Percentiles rank a stretch among this genome's conserved stretches.
These are phyloP conservation scores for Augiades crinisus DNA, from an alignment of 2,888 invertebrate species.

Conservation along the genomic window DNA sequence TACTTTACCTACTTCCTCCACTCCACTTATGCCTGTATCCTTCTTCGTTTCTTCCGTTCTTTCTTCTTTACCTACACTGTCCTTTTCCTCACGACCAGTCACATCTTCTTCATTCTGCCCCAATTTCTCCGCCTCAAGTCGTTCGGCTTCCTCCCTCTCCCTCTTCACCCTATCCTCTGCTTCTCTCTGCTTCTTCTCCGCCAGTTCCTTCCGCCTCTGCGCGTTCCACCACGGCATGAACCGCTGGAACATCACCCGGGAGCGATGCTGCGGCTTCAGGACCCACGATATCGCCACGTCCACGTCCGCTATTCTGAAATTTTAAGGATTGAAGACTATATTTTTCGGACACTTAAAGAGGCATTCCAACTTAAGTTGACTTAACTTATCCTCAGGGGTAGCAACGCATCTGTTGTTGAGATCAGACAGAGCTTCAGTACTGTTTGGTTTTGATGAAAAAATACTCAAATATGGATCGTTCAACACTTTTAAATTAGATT, in stretches of 20 bases:
- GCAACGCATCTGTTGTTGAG: too few species aligned
- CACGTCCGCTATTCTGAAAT: slow-evolving; percentile 71
- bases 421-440: too few species aligned
- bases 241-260: slow-evolving; percentile 72
- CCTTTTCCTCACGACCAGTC: slow-evolving; percentile 9
- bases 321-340: too few species aligned
- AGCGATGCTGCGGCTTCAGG: slow-evolving; percentile 71
- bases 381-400: too few species aligned
- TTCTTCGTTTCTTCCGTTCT: too few species aligned
- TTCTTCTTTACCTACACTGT: not conserved
- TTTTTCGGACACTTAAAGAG: too few species aligned
- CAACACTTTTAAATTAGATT: too few species aligned
- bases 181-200: slow-evolving; percentile 53
- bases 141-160: slow-evolving; percentile 27
- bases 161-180: slow-evolving; percentile 35
- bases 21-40: too few species aligned
- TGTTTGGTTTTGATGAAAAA: too few species aligned
- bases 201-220: slow-evolving; percentile 57
- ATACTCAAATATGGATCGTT: too few species aligned
- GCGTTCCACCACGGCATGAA: slow-evolving; percentile 77
- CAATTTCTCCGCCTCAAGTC: not conserved
- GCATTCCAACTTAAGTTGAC: too few species aligned
- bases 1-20: too few species aligned
- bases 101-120: slow-evolving; percentile 21
- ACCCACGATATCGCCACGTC: slow-evolving; percentile 76